A percentile compares a stretch with the other conserved stretches of the same genome.
These are phyloP conservation scores for Drosophila prolongata DNA, from an alignment of 2,888 invertebrate genomes.

Conservation along the genomic window DNA sequence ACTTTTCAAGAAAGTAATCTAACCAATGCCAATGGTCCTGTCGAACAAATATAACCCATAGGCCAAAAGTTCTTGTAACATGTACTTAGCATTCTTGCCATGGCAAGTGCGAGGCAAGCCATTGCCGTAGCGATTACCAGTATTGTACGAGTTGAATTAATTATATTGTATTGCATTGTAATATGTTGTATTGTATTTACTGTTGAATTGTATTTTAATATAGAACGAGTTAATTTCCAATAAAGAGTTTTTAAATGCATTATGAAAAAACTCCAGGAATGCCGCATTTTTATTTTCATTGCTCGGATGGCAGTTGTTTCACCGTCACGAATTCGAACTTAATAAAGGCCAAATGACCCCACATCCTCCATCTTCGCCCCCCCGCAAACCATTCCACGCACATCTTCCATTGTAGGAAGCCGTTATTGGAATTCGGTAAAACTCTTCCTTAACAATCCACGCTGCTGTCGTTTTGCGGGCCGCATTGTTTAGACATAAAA, in stretches of 20 bases:
- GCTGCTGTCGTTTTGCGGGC: constrained; percentile 67
- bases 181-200: constrained; percentile 80
- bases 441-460: constrained; percentile 66
- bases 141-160: constrained; percentile 51
- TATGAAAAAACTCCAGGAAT: constrained; percentile 34
- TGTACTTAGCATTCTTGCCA: constrained; percentile 15
- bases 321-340: not conserved
- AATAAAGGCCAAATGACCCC: constrained; percentile 1
- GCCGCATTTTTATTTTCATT: not conserved
- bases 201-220: constrained; percentile 80
- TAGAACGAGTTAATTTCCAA: constrained; percentile 74
- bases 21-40: constrained; percentile 59
- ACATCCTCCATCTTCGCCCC: not conserved
- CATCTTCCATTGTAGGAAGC: constrained; percentile 6
- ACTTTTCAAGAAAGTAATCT: constrained; percentile 39
- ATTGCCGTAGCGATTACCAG: constrained; percentile 55
- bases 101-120: constrained; percentile 29
- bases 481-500: constrained; percentile 76
- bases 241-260: constrained; percentile 78
- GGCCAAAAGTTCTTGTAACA: constrained; percentile 22
- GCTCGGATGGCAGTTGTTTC: constrained; percentile 2
- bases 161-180: constrained; percentile 71
- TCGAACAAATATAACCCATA: constrained; percentile 40
- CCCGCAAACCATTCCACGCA: not conserved
- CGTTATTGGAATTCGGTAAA: constrained; percentile 68